Conservation (phyloP, 2,888 invertebrate species). For the Zygogramma bicolorata region DNA sequence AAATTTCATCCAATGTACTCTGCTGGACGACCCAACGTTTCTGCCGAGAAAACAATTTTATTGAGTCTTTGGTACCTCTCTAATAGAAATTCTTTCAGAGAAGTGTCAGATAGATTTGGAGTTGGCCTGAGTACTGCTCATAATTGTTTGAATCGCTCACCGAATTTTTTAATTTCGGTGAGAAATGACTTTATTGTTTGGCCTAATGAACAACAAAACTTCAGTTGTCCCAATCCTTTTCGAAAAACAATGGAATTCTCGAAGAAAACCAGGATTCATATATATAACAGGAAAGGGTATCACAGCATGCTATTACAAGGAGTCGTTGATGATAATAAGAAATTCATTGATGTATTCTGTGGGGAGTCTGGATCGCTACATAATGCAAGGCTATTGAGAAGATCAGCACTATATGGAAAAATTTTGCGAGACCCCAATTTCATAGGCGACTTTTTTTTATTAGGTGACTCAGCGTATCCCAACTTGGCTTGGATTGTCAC, state of each 20-base stretch:
- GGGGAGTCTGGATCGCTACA: too few relatives aligned
- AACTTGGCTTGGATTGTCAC: background rate
- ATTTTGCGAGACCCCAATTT: background rate
- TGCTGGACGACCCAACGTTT: background rate
- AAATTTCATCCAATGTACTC: background rate
- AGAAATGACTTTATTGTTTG: background rate
- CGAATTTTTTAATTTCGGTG: background rate
- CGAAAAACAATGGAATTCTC: background rate
- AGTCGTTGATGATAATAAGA: conserved; percentile 10
- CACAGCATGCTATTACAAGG: conserved; percentile 8
- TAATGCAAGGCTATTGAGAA: too few relatives aligned
- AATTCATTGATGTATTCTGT: conserved; percentile 17
- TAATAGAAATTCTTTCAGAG: background rate
- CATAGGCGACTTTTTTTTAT: background rate
- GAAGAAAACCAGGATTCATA: conserved; percentile 12
- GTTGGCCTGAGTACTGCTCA: background rate
- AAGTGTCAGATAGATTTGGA: conserved; percentile 5
- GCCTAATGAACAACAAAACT: background rate
- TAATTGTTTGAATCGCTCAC: background rate
- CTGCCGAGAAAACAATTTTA: background rate
- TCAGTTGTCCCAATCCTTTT: background rate
- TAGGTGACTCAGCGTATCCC: background rate
- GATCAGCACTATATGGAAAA: background rate
- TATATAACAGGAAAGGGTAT: conserved; percentile 11
- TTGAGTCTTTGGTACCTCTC: background rate